Conservation (phyloP, 2,797 vertebrate species). For the Poecilia velifera region DNA sequence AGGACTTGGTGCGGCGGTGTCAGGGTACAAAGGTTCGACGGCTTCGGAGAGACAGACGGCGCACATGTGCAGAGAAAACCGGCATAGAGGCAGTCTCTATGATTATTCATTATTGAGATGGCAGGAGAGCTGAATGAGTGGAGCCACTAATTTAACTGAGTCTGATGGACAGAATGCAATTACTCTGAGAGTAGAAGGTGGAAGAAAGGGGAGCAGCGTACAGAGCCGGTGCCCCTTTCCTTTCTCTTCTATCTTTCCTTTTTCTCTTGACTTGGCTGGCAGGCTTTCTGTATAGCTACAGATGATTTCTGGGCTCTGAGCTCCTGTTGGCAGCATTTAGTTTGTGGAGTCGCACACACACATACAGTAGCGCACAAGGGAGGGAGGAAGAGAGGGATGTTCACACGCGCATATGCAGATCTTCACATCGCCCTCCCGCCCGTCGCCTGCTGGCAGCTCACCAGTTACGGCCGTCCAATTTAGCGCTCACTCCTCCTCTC, state of each 20-base stretch:
- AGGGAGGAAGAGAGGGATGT: conserved; percentile 7
- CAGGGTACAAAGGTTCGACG: conserved; percentile 17
- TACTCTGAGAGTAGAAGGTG: conserved; percentile 61
- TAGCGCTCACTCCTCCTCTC: conserved; percentile 39
- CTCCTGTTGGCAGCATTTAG: conserved; percentile 70
- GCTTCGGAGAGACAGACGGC: not conserved
- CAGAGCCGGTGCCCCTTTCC: conserved; percentile 6
- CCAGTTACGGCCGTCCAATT: conserved; percentile 64
- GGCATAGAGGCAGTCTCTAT: conserved; percentile 43
- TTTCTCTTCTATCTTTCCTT: conserved; percentile 20
- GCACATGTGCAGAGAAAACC: conserved; percentile 21
- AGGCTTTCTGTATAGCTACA: conserved; percentile 61
- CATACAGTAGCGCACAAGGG: conserved; percentile 15
- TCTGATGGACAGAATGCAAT: conserved; percentile 77
- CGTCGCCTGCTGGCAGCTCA: conserved; percentile 59
- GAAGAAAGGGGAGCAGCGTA: conserved; percentile 21
- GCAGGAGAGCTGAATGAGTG: conserved; percentile 62
- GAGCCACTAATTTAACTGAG: conserved; percentile 70
- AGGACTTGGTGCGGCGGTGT: conserved; percentile 16
- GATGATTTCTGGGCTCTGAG: conserved; percentile 75
- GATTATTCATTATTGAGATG: conserved; percentile 72
- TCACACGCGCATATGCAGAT: conserved; percentile 30
- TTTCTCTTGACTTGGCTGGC: conserved; percentile 45
- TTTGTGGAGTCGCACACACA: conserved; percentile 44
- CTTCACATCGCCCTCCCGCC: conserved; percentile 47